Percentiles rank a stretch among this genome's conserved stretches.
Conservation (phyloP, 2,888 invertebrate species). For the Amphiduros pacificus region DNA sequence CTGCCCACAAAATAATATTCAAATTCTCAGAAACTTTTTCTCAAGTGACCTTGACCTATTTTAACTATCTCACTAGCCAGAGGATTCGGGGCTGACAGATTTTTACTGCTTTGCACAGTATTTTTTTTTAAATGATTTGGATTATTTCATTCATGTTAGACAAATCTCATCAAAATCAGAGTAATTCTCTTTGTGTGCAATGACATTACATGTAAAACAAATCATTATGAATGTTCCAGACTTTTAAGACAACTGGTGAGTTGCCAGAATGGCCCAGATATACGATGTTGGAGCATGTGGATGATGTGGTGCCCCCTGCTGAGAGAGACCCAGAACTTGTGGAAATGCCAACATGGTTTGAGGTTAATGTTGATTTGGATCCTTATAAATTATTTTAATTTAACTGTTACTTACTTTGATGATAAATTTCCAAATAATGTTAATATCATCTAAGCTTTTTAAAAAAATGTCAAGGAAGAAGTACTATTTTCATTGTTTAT, state of each 20-base stretch:
- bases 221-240: neutral
- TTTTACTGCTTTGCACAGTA: constrained; percentile 7
- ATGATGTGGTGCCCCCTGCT: constrained; percentile 18
- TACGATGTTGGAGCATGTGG: constrained; percentile 8
- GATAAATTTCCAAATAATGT: too few relatives aligned
- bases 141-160: neutral
- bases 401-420: too few relatives aligned
- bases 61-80: too few relatives aligned
- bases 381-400: too few relatives aligned
- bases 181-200: too few relatives aligned
- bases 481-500: too few relatives aligned
- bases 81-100: too few relatives aligned
- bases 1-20: neutral
- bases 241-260: neutral
- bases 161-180: neutral
- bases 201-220: too few relatives aligned
- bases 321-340: constrained; percentile 17
- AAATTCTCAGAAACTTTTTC: neutral
- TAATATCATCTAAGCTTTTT: too few relatives aligned
- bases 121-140: neutral
- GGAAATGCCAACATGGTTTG: constrained; percentile 28
- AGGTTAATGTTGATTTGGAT: too few relatives aligned
- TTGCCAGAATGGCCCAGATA: constrained; percentile 24
- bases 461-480: too few relatives aligned
- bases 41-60: neutral